Conservation (phyloP, 1,140 invertebrate species). For the Chrysoperla carnea region DNA sequence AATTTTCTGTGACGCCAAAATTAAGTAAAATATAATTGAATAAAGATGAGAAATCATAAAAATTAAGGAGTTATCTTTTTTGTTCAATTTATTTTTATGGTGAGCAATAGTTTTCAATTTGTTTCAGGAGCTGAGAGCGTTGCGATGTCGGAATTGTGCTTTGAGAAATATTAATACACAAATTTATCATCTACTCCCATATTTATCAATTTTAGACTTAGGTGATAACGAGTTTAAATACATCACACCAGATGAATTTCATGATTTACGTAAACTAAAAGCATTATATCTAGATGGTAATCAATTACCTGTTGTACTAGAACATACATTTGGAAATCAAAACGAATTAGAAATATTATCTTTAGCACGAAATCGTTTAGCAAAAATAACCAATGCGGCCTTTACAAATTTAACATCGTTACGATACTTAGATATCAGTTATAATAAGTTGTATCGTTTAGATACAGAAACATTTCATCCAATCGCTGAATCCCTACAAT, state of each 20-base stretch:
- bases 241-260: slow-evolving; percentile 52
- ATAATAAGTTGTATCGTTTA: slow-evolving; percentile 50
- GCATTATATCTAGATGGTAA: slow-evolving; percentile 56
- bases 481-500: slow-evolving; percentile 35
- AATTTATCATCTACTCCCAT: slow-evolving; percentile 51
- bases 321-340: slow-evolving; percentile 51
- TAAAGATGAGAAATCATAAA: too few species aligned
- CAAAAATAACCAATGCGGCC: slow-evolving; percentile 45
- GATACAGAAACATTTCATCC: slow-evolving; percentile 38
- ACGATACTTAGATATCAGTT: slow-evolving; percentile 46
- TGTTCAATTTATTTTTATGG: background rate
- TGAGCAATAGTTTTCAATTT: slow-evolving; percentile 7
- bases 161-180: slow-evolving; percentile 55
- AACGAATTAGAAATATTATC: slow-evolving; percentile 33
- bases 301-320: slow-evolving; percentile 51
- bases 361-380: slow-evolving; percentile 51
- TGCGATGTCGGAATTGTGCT: slow-evolving; percentile 48
- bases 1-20: too few species aligned
- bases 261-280: slow-evolving; percentile 44
- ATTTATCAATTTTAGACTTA: slow-evolving; percentile 50
- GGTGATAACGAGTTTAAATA: slow-evolving; percentile 62
- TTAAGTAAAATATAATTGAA: too few species aligned
- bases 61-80: too few species aligned
- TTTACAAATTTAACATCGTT: slow-evolving; percentile 48
- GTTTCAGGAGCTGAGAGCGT: slow-evolving; percentile 40